phyloP scores from a whole-genome alignment of 2,888 invertebrate species.

The Eristalis intricaria region DNA sequence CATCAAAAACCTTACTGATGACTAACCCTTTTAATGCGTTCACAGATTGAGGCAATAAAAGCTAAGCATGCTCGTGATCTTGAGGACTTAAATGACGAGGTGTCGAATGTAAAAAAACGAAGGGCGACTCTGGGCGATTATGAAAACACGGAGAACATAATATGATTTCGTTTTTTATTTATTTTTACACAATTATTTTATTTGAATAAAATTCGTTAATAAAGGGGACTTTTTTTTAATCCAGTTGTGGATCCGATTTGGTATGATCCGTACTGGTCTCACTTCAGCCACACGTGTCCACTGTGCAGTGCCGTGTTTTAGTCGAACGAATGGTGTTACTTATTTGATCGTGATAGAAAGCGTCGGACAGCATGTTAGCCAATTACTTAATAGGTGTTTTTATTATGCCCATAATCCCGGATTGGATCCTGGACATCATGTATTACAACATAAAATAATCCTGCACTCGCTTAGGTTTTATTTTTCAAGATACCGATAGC shows the following conservation, averaged over 20 bases:
- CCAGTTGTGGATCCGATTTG: neutral
- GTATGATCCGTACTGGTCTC: neutral
- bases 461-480: too few species aligned
- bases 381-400: too few species aligned
- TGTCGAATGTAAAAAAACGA: conserved; percentile 40
- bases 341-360: too few species aligned
- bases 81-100: conserved; percentile 52
- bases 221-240: neutral
- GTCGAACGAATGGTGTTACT: too few species aligned
- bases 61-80: conserved; percentile 48
- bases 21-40: neutral
- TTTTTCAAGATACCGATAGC: too few species aligned
- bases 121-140: conserved; percentile 49
- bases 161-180: conserved; percentile 19
- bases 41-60: conserved; percentile 55
- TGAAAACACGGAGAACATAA: conserved; percentile 13
- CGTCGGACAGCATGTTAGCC: too few species aligned
- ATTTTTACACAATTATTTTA: conserved; percentile 13
- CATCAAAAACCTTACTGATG: neutral
- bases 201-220: conserved; percentile 38
- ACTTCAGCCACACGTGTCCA: too few species aligned
- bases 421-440: too few species aligned
- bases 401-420: too few species aligned
- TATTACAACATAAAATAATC: too few species aligned
- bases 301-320: too few species aligned